phyloP scores from a whole-genome alignment of 2,888 invertebrate genomes.

The Empis stercorea region DNA sequence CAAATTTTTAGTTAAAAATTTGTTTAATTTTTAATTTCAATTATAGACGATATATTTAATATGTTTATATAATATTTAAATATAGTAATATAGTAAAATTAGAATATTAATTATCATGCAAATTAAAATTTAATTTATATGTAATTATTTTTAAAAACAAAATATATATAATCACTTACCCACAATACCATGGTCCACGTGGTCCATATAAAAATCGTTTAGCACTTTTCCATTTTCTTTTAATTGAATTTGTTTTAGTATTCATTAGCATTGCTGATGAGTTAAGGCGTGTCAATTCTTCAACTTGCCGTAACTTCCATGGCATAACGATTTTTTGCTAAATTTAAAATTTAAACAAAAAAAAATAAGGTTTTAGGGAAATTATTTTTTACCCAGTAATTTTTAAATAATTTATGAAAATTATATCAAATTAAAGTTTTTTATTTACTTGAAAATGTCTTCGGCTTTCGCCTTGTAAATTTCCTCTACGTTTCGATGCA shows the following conservation, averaged over 20 bases:
- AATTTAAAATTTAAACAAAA: too few species aligned
- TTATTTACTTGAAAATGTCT: conserved; percentile 39
- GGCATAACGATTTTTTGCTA: conserved; percentile 41
- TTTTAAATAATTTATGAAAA: neutral
- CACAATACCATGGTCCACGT: conserved; percentile 38
- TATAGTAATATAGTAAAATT: too few species aligned
- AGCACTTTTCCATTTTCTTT: conserved; percentile 42
- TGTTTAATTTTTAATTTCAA: too few species aligned
- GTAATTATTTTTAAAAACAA: too few species aligned
- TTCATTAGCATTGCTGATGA: conserved; percentile 37
- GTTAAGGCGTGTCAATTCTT: conserved; percentile 41
- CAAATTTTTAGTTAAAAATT: too few species aligned
- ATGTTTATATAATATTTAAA: too few species aligned
- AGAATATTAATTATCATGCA: too few species aligned
- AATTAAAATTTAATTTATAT: too few species aligned
- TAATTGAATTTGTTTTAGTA: conserved; percentile 38
- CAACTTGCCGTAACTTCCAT: conserved; percentile 38
- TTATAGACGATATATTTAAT: too few species aligned
- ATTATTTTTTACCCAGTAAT: neutral
- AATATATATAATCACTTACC: conserved; percentile 26
- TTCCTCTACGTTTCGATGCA: conserved; percentile 41
- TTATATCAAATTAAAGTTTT: neutral
- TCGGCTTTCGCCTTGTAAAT: conserved; percentile 43
- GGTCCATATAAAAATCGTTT: conserved; percentile 43
- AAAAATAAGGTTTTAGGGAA: neutral